These are phyloP conservation scores for Dipodomys merriami DNA, from an alignment of 2,113 vertebrate genomes.

Conservation along the genomic window DNA sequence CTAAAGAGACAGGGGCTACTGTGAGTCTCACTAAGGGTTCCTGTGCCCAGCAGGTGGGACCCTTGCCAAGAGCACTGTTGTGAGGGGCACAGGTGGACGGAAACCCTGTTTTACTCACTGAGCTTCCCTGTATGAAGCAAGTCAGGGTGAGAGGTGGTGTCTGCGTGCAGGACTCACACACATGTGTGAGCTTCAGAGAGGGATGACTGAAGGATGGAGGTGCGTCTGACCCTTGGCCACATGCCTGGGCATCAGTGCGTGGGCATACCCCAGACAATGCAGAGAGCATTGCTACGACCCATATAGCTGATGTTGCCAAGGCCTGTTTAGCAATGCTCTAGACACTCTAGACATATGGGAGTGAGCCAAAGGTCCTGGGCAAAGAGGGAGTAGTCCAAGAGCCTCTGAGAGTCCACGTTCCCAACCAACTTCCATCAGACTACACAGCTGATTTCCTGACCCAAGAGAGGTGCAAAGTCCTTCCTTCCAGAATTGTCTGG, in stretches of 20 bases:
- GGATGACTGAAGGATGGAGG: too few relatives aligned
- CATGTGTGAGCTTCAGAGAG: background rate
- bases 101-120: fast-evolving
- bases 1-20: background rate
- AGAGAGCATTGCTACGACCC: background rate
- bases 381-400: too few relatives aligned
- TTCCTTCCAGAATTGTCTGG: background rate
- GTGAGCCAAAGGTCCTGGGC: fast-evolving
- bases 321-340: fast-evolving
- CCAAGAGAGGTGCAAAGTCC: background rate
- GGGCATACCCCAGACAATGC: background rate
- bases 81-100: background rate
- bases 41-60: background rate
- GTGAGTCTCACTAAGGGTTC: background rate
- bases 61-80: too few relatives aligned
- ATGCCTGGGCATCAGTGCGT: background rate
- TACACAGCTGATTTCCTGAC: too few relatives aligned
- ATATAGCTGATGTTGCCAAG: background rate
- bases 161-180: fast-evolving
- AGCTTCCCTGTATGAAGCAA: background rate
- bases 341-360: too few relatives aligned
- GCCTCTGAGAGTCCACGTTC: background rate
- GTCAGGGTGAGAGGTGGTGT: background rate
- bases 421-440: fast-evolving
- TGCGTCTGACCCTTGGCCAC: too few relatives aligned